These are phyloP conservation scores for Gymnothorax javanicus DNA, from an alignment of 2,797 vertebrate species.

Conservation along the genomic window DNA sequence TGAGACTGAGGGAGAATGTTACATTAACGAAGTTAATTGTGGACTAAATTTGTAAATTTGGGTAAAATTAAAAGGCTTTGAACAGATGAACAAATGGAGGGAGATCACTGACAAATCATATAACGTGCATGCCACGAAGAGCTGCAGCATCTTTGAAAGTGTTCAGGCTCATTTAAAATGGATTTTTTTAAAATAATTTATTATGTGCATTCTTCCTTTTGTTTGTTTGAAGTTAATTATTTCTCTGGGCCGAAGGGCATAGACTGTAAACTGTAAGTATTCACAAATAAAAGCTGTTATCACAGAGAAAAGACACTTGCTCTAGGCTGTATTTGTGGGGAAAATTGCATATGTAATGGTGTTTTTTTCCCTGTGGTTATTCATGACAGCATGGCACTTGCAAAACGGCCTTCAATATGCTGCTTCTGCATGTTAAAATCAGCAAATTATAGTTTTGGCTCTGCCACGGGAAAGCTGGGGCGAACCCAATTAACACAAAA, in stretches of 20 bases:
- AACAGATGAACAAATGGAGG: neutral
- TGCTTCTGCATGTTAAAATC: neutral
- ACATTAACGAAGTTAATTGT: neutral
- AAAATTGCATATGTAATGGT: conserved; percentile 14
- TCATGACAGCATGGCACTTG: conserved; percentile 7
- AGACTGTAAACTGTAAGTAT: neutral
- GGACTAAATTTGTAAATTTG: neutral
- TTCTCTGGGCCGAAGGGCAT: neutral
- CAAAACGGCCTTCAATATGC: neutral
- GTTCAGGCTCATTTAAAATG: neutral
- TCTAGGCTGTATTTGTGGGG: conserved; percentile 12
- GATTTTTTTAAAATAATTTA: conserved; percentile 10
- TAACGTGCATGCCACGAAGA: conserved; percentile 2
- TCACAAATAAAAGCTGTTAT: conserved; percentile 25
- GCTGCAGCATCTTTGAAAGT: neutral
- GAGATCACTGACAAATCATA: neutral
- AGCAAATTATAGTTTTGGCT: neutral
- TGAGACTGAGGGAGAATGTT: neutral
- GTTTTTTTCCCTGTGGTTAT: neutral
- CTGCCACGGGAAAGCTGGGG: too few relatives aligned
- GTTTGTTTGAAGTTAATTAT: conserved; percentile 31
- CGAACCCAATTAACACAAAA: neutral
- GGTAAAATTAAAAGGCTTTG: neutral
- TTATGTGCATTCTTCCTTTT: neutral
- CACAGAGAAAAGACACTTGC: neutral